Base-by-base conservation (phyloP, 2,113 vertebrate species). In the Casuarius casuarius region DNA sequence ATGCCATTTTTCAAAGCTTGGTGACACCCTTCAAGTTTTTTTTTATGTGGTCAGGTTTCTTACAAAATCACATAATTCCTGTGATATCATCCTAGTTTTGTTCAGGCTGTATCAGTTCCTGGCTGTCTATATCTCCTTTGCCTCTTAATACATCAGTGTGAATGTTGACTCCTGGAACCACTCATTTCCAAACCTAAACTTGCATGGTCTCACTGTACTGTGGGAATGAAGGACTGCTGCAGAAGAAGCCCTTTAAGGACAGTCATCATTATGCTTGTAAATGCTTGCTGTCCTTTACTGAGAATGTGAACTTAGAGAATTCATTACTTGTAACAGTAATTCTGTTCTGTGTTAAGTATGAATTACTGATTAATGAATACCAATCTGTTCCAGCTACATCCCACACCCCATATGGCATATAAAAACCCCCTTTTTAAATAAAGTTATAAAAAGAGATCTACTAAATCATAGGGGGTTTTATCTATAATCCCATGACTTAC, bases 361-460 rank as follows among this genome's bases (percentile, higher is more conserved):
- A 91, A 83, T 97, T 94, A 92, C 81, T 91, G 94, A 96, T 93
- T 94, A 96, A 96, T 80, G 89, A 95, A 70, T 18, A 79, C 35
- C 63, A 85, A 23, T 87, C 94, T 96, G 92, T 95, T 95, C 89
- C 74, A 96, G 19, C 51, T 87, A 38, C 92, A 86, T 94, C 94
- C 95, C 89, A 89, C 96, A 89, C 46, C 75, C 84, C 91, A 96
- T 93, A 94, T 88, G 92, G 84, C 17, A 8, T 63, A 49, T 6
- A 7, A 93, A 87, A 90, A 83, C 17, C 0, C 6, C 4, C 72
- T 76, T 76, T 85, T 42, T 40, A 74, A 91, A 85, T 70, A 70
- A 94, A 88, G 81, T 76, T 89, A 65, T 33, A 86, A 89, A 92
- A 95, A 87, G 63, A 56, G n/a, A 88, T 72, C 28, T 67, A 61